A percentile compares a stretch with the other conserved stretches of the same genome.
Evolutionary conservation across 2,888 invertebrate genomes (phyloP).

Genomic region (Metopia argyrocephala): DNA sequence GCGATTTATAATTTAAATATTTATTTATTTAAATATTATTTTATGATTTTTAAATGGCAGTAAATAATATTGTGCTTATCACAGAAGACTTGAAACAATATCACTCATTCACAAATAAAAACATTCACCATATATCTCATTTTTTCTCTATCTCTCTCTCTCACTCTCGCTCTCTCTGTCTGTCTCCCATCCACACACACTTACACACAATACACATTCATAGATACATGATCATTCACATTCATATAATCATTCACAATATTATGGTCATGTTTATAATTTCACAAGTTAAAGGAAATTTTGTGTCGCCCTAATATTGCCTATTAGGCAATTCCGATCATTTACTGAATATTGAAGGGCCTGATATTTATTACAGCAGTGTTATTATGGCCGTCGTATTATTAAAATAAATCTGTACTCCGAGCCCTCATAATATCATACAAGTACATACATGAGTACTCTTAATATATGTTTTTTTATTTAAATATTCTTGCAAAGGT

Average conservation of each 20-base stretch:
- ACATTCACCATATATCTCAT: constrained; percentile 40
- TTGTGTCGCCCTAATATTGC: too few species aligned
- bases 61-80: constrained; percentile 70
- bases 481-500: too few species aligned
- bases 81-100: constrained; percentile 75
- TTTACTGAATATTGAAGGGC: too few species aligned
- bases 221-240: constrained; percentile 54
- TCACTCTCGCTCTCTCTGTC: background rate
- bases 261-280: too few species aligned
- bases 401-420: too few species aligned
- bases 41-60: constrained; percentile 59
- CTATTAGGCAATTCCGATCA: too few species aligned
- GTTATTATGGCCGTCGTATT: too few species aligned
- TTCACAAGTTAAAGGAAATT: too few species aligned
- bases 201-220: constrained; percentile 51
- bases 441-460: too few species aligned
- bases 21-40: constrained; percentile 32
- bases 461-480: too few species aligned
- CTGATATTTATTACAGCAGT: too few species aligned
- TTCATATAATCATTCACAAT: background rate
- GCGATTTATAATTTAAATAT: constrained; percentile 7
- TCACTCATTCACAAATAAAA: constrained; percentile 57
- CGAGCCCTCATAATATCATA: too few species aligned
- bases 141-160: constrained; percentile 26
- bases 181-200: constrained; percentile 18